These are phyloP conservation scores for Caloenas nicobarica DNA, from an alignment of 2,113 vertebrate genomes.

Conservation along the genomic window DNA sequence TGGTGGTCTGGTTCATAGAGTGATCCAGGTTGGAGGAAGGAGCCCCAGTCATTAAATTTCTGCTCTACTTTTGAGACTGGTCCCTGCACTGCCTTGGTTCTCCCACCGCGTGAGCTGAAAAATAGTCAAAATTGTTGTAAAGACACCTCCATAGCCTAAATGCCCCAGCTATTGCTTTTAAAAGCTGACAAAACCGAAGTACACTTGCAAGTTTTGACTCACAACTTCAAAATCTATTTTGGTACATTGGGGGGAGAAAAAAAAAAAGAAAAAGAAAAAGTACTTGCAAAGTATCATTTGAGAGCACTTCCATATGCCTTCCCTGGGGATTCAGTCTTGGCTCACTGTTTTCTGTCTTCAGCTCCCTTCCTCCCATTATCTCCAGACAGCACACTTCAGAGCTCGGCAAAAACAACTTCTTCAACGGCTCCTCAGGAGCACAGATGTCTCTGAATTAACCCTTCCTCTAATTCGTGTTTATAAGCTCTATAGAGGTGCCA, in stretches of 20 bases:
- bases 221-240: not conserved
- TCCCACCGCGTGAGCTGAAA: not conserved
- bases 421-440: not conserved
- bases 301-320: not conserved
- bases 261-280: too few relatives aligned
- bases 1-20: not conserved
- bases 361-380: not conserved
- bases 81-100: not conserved
- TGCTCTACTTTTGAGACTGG: not conserved
- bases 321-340: not conserved
- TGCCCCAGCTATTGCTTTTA: not conserved
- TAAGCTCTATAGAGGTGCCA: too few relatives aligned
- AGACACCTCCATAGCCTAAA: not conserved
- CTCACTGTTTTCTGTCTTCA: not conserved
- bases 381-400: not conserved
- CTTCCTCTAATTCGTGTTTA: not conserved
- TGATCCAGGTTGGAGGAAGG: not conserved
- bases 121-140: not conserved
- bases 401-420: not conserved
- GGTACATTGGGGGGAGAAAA: too few relatives aligned
- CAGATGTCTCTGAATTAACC: not conserved
- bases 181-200: not conserved
- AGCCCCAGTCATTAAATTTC: not conserved
- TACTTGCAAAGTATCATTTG: not conserved
- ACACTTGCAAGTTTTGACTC: not conserved